Evolutionary conservation across 2,888 invertebrate genomes (phyloP).

Genomic region (Drosophila paracracens): DNA sequence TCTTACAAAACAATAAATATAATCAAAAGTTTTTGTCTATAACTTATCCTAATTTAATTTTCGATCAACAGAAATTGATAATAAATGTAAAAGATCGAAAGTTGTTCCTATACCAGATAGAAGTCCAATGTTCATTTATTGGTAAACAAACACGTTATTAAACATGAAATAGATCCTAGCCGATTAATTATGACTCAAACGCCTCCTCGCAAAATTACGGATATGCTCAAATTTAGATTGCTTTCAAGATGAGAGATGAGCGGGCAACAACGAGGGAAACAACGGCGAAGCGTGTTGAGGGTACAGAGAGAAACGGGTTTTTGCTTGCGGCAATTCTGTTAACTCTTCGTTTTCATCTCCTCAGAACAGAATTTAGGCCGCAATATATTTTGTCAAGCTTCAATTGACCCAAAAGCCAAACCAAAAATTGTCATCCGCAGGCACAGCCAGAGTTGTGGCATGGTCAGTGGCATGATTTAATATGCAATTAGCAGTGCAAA

Average conservation of each 20-base stretch:
- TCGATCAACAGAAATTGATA: neutral
- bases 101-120: neutral
- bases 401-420: constrained; percentile 66
- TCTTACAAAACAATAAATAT: neutral
- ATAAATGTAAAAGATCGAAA: neutral
- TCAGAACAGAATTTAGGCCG: constrained; percentile 68
- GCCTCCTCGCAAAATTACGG: neutral
- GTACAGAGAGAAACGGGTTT: constrained; percentile 66
- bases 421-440: constrained; percentile 15
- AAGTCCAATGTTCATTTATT: neutral
- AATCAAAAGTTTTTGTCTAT: neutral
- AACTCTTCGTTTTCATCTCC: constrained; percentile 49
- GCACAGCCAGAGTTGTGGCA: neutral
- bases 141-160: neutral
- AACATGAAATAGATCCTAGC: neutral
- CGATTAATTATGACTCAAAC: neutral
- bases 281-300: constrained; percentile 20
- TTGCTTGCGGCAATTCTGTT: constrained; percentile 52
- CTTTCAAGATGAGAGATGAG: neutral
- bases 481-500: constrained; percentile 44
- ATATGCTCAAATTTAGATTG: neutral
- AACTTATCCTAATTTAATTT: too few species aligned
- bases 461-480: neutral
- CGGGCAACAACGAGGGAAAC: constrained; percentile 21
- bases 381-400: constrained; percentile 42